These are phyloP conservation scores for Gymnothorax reevesii DNA, from an alignment of 2,797 vertebrate species.

Conservation along the genomic window DNA sequence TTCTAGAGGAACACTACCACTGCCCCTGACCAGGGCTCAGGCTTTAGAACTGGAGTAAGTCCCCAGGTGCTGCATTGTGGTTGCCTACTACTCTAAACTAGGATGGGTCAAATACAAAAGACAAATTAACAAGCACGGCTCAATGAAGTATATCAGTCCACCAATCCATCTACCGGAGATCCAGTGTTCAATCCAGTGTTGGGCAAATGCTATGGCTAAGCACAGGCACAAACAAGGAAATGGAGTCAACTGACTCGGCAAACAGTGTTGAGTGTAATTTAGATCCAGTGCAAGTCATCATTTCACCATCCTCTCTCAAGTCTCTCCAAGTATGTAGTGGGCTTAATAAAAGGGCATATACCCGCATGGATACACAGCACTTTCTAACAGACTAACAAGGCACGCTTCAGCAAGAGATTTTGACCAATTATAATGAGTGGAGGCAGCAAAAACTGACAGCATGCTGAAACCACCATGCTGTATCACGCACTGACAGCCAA, in stretches of 20 bases:
- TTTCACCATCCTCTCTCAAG: background rate
- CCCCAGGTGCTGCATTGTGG: too few species aligned
- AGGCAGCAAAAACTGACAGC: background rate
- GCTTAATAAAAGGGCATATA: background rate
- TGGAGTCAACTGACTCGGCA: background rate
- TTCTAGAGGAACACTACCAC: too few species aligned
- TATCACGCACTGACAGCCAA: constrained; percentile 5
- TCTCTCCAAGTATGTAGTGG: background rate
- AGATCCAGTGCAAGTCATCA: background rate
- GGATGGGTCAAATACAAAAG: too few species aligned
- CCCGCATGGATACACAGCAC: background rate
- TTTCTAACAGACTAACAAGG: background rate
- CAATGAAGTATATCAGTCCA: too few species aligned
- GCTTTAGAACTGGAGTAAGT: too few species aligned
- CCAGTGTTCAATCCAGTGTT: too few species aligned
- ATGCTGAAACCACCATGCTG: background rate
- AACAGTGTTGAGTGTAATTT: background rate
- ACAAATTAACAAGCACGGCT: too few species aligned
- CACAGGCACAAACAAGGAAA: background rate
- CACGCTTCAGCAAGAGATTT: background rate
- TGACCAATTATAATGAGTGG: background rate
- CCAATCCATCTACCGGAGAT: too few species aligned
- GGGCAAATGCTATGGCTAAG: background rate
- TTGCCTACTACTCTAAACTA: too few species aligned
- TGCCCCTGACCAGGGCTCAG: too few species aligned